Base-by-base conservation (phyloP, 2,888 invertebrate species). In the Acheta domesticus region DNA sequence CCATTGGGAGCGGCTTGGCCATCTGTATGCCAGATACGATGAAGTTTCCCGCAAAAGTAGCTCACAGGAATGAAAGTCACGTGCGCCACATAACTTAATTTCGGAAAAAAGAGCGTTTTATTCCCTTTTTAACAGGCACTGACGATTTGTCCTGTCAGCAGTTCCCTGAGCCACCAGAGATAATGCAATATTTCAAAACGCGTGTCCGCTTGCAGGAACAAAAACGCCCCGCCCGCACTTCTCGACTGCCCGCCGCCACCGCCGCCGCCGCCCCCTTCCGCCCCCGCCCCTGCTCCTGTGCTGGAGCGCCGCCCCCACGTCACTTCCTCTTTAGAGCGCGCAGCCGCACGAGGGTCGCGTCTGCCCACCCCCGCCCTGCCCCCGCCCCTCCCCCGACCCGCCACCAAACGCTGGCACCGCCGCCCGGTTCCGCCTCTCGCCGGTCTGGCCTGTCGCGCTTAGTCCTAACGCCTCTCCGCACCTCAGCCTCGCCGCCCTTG, bases 171-270 rank as follows among this genome's bases (percentile, higher is more conserved):
- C 62, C 14, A 19, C 62, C 62, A 14, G 62, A 62, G 62, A 62
- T 62, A 62, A 62, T 62, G 62, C 62, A 62, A 62, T 62, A 62
- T 62, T 62, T 62, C 62, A 62, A 62, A 62, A n/a, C 62, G 16
- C 62, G 62, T 62, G 62, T 62, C 62, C 62, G 62, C 62, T 62
- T n/a, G 62, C 14, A 62, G n/a, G n/a, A 62, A 62, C 14, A 62
- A 62, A 62, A 62, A 62, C n/a, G 16, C 62, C n/a, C n/a, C 62
- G 14, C 62, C 62, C 62, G n/a, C 62, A 62, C 62, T 62, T n/a
- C n/a, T 62, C 62, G 62, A n/a, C 16, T 62, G 62, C 14, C 62
- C n/a, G 62, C n/a, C 62, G 1, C 62, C n/a, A 0, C 62, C n/a
- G 12, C 62, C n/a, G 0, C 19, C 62, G 5, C 14, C 62, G 11